Evolutionary conservation across 2,797 vertebrate genomes (phyloP), one percentile per base, ranked within the genome.

Genomic region (Smutsia gigantea): DNA sequence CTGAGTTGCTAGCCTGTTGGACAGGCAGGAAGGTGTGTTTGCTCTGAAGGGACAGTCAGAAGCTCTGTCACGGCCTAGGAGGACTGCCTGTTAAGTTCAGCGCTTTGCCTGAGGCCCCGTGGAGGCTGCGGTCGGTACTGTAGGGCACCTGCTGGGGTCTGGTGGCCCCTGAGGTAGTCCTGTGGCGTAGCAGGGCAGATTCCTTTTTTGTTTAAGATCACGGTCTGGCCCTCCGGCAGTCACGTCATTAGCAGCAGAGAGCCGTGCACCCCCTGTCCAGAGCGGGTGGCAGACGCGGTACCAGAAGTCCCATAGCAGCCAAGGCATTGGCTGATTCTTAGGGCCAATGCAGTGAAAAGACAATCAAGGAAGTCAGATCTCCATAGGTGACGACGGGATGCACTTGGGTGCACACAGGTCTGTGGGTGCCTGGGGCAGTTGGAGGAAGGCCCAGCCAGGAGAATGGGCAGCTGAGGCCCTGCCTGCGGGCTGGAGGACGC

Each of bases 211-310:
- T 18, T 29, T 5, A 12, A 19, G 78, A 4, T 10, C 13, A 6
- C 5, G 8, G 17, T 63, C 61, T 29, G 57, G 11, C 23, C 34
- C 75, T 79, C 8, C 0, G 2, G 78, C 77, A 8, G 1, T 27
- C 15, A 2, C 3, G 39, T n/a, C 31, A 14, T 29, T 23, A 29
- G 37, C 39, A 1, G 19, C 15, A 46, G 94, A 37, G n/a, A 64
- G n/a, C 14, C 4, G 6, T 5, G 10, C 29, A 11, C 9, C 2
- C 31, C 21, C 57, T 1, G 5, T 31, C 55, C 42, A 2, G 7
- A 0, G 13, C 2, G 1, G 31, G 83, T n/a, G 14, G 51, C 14
- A 18, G 66, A 29, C 0, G 0, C 9, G 0, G 34, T 1, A 9
- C 4, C 21, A n/a, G 51, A 53, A 49, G 25, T 27, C 82, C 63